Base-by-base conservation (phyloP, 2,888 invertebrate genomes). In the Zelleria hepariella region DNA sequence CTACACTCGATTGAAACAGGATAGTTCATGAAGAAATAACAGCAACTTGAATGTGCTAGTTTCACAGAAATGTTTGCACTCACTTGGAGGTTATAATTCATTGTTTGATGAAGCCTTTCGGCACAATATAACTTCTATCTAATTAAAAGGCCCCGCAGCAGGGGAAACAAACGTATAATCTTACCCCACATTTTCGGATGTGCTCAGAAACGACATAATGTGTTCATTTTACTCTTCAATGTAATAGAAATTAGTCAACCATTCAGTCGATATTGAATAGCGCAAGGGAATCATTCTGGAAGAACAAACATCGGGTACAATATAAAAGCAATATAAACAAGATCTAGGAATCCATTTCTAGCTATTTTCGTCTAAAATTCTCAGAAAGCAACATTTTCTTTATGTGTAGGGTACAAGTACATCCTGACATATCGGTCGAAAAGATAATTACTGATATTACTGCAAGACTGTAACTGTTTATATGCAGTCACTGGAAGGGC, bases 151-250 rank as follows among this genome's bases (percentile, higher is more conserved):
- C n/a, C n/a, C 10, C 1, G 10, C 32, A 5, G 32, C 5, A 42
- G 15, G 15, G 15, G 32, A 15, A 42, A 42, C 10, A 42, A 3
- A 42, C n/a, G 49, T 18, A 52, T 24, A 2, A 62, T n/a, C 86
- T 81, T 68, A 89, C 89, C 88, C 87, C 75, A 89, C 86, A 85
- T 87, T 89, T 85, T 88, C 89, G 70, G 89, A 78, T 69, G 89
- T 75, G 74, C 89, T 89, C 85, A 89, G 82, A 84, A 80, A 89
- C 78, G 89, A 89, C 89, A 89, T 89, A 74, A 67, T 89, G 82
- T 71, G 73, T 77, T 80, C 88, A 88, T 89, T 82, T 55, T 55
- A 27, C 27, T 20, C 26, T 18, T 20, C 55, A 55, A 27, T 20
- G 21, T 21, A 55, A 27, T 5, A 55, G 18, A 20, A 26, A 27